Percentiles rank a stretch among this genome's conserved stretches.
These are phyloP conservation scores for Polypterus bichir DNA, from an alignment of 2,113 vertebrate species.

Conservation along the genomic window DNA sequence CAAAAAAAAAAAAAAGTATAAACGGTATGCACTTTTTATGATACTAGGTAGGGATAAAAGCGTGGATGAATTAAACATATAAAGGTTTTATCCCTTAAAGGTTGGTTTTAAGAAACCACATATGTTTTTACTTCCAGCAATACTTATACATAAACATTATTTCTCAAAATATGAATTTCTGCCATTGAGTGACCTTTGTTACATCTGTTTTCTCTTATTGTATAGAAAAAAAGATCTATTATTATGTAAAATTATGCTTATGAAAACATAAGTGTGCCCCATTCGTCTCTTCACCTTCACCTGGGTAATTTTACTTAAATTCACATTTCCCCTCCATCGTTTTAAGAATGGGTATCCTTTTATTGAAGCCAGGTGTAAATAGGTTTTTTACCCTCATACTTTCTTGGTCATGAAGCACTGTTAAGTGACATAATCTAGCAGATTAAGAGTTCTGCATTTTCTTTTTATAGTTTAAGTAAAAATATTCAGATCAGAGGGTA, in stretches of 20 bases:
- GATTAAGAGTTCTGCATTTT: too few species aligned
- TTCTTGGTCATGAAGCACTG: constrained; percentile 22
- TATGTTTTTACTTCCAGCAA: constrained; percentile 43
- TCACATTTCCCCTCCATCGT: constrained; percentile 33
- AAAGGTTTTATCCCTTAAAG: constrained; percentile 28
- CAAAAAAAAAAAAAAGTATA: constrained; percentile 2
- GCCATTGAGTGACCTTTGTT: constrained; percentile 54
- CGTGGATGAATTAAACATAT: constrained; percentile 19
- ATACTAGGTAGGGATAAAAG: too few species aligned
- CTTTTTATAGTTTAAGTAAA: too few species aligned
- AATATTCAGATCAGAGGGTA: too few species aligned
- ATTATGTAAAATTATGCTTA: constrained; percentile 71
- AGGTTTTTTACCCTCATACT: constrained; percentile 26
- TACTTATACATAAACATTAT: constrained; percentile 54
- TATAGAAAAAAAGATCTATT: constrained; percentile 35
- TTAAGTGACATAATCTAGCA: background rate
- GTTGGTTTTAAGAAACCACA: constrained; percentile 31
- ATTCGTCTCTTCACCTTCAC: constrained; percentile 50
- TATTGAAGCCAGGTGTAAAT: constrained; percentile 57
- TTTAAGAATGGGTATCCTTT: constrained; percentile 28
- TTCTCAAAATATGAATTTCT: constrained; percentile 46
- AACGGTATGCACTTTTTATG: too few species aligned
- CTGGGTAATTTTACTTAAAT: constrained; percentile 50
- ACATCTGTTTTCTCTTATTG: constrained; percentile 63
- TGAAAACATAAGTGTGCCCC: constrained; percentile 53